Base-by-base conservation (phyloP, 2,113 vertebrate species). In the Mesitornis unicolor region DNA sequence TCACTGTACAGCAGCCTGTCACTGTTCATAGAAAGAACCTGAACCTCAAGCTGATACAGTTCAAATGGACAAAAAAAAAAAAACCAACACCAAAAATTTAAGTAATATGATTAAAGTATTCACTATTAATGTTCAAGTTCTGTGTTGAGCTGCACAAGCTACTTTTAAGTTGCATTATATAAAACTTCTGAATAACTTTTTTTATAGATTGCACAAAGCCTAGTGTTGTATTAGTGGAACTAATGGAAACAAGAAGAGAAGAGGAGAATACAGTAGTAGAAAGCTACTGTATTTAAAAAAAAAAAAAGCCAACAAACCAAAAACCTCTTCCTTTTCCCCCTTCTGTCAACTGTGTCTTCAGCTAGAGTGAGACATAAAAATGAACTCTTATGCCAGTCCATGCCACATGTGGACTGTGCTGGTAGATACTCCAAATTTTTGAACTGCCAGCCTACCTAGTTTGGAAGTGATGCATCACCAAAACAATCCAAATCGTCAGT, bases 1-100 rank as follows among this genome's bases (percentile, higher is more conserved):
- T 98, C 98, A 45, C 95, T 97, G 36, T 97, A 98, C 82, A 95
- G 97, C 76, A 97, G 93, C 40, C 98, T 98, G 33, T 98, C 97
- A 24, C 96, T 97, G 76, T 97, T 98, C 93, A 98, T 96, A 36
- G 98, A 97, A 80, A 97, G 97, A 70, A 98, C 97, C 63, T 86
- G 79, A 95, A 98, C 97, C 59, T 97, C 96, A 56, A 98, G 98
- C 97, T 98, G 93, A 57, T 25, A 40, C 22, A 14, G 36, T 31
- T 82, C 60, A 89, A 71, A 82, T 0, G 28, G 45, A 59, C 51
- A 20, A 14, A 16, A 57, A 64, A n/a, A n/a, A n/a, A n/a, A n/a
- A n/a, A n/a, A n/a, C n/a, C n/a, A n/a, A n/a, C n/a, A n/a, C n/a
- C n/a, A 48, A 42, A 10, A 1, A 17, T 16, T 29, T 35, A 33